Conservation (phyloP, 2,888 invertebrate species). For the Hyposoter dolosus region DNA sequence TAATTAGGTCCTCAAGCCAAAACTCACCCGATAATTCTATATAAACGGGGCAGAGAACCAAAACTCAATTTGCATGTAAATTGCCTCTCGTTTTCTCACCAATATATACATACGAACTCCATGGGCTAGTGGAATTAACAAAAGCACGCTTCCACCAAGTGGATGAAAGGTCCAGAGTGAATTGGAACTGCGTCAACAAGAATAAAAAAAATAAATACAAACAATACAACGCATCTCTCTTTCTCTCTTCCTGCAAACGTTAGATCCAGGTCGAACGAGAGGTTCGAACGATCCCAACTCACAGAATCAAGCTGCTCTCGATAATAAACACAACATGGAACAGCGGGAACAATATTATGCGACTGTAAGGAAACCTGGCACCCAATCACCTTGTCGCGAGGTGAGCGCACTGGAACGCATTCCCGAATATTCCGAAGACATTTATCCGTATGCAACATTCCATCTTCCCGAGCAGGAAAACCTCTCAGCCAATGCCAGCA, state of each 20-base stretch:
- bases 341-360: constrained; percentile 86
- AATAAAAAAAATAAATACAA: neutral
- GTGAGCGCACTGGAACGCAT: constrained; percentile 86
- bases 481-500: constrained; percentile 85
- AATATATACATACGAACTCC: neutral
- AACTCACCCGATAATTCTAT: constrained; percentile 47
- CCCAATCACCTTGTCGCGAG: constrained; percentile 84
- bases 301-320: constrained; percentile 82
- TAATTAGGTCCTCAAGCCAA: constrained; percentile 57
- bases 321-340: constrained; percentile 84
- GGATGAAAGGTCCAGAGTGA: constrained; percentile 28
- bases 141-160: constrained; percentile 32
- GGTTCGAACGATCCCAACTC: constrained; percentile 81
- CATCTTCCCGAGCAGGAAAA: constrained; percentile 87
- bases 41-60: constrained; percentile 20
- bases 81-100: constrained; percentile 50
- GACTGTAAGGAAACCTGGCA: constrained; percentile 85
- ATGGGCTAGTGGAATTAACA: constrained; percentile 42
- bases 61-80: constrained; percentile 66
- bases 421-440: constrained; percentile 88
- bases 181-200: constrained; percentile 17
- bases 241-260: neutral
- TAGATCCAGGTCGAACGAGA: constrained; percentile 78
- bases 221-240: neutral
- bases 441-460: constrained; percentile 88